Conservation (phyloP, 2,888 invertebrate genomes). For the Amaurobius ferox region DNA sequence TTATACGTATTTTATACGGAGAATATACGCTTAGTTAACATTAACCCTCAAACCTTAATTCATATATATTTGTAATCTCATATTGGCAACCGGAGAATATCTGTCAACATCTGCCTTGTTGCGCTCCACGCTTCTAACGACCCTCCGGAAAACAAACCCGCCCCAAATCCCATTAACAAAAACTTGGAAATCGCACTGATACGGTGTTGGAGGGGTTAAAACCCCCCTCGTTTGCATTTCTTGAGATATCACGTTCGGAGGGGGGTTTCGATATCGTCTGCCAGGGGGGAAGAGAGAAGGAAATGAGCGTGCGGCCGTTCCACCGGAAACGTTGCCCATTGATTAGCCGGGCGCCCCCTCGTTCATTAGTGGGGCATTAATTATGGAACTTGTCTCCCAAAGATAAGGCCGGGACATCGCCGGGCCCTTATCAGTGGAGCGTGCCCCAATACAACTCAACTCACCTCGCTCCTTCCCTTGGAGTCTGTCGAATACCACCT, state of each 20-base stretch:
- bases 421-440: slow-evolving; percentile 47
- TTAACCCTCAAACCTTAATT: too few relatives aligned
- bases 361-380: slow-evolving; percentile 71
- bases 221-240: slow-evolving; percentile 55
- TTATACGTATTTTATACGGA: too few relatives aligned
- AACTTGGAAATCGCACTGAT: slow-evolving; percentile 1
- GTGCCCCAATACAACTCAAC: slow-evolving; percentile 10
- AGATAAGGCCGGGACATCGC: slow-evolving; percentile 67
- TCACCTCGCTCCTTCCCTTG: slow-evolving; percentile 10
- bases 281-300: slow-evolving; percentile 31
- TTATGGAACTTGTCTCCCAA: slow-evolving; percentile 69
- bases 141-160: neutral
- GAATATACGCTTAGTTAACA: too few relatives aligned
- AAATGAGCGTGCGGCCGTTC: slow-evolving; percentile 43
- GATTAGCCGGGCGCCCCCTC: slow-evolving; percentile 61
- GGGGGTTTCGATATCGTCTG: slow-evolving; percentile 31
- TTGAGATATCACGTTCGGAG: slow-evolving; percentile 64
- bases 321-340: slow-evolving; percentile 68
- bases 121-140: neutral
- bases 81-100: too few relatives aligned
- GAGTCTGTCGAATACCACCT: too few relatives aligned
- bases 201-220: neutral
- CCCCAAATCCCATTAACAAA: neutral
- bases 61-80: too few relatives aligned
- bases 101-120: too few relatives aligned